Conservation (phyloP, 1,140 invertebrate species). For the Camponotus floridanus region DNA sequence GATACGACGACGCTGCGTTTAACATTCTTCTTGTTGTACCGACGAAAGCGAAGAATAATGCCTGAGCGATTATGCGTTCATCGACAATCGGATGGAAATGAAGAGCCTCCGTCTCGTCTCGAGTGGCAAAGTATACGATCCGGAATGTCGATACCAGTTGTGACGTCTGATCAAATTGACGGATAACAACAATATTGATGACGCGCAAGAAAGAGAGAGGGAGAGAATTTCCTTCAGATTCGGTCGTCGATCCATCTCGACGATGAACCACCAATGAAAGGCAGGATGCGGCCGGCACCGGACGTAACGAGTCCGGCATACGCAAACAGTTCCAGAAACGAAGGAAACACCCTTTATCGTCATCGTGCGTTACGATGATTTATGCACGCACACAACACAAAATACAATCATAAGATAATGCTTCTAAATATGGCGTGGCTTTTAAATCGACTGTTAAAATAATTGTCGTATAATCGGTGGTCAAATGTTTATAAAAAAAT, state of each 20-base stretch:
- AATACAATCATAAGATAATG: slow-evolving; percentile 58
- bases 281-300: slow-evolving; percentile 78
- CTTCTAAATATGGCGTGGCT: slow-evolving; percentile 55
- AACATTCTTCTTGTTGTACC: not conserved
- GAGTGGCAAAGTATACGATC: slow-evolving; percentile 21
- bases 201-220: slow-evolving; percentile 32
- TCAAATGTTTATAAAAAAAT: not conserved
- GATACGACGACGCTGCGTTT: not conserved
- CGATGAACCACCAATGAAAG: slow-evolving; percentile 64
- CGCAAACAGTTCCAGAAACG: slow-evolving; percentile 82
- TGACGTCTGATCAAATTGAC: slow-evolving; percentile 53
- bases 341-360: slow-evolving; percentile 79
- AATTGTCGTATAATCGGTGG: not conserved
- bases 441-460: slow-evolving; percentile 10
- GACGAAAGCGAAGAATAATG: slow-evolving; percentile 1
- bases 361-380: slow-evolving; percentile 53
- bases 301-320: slow-evolving; percentile 79
- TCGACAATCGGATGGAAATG: slow-evolving; percentile 53
- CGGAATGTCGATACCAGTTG: slow-evolving; percentile 33
- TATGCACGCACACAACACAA: not conserved
- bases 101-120: slow-evolving; percentile 7
- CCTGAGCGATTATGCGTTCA: not conserved
- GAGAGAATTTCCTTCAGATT: slow-evolving; percentile 65
- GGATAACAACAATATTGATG: slow-evolving; percentile 11
- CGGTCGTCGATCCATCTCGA: slow-evolving; percentile 28